A percentile compares a stretch with the other conserved stretches of the same genome.
Evolutionary conservation across 2,113 vertebrate genomes (phyloP).

Genomic region (Datnioides undecimradiatus): DNA sequence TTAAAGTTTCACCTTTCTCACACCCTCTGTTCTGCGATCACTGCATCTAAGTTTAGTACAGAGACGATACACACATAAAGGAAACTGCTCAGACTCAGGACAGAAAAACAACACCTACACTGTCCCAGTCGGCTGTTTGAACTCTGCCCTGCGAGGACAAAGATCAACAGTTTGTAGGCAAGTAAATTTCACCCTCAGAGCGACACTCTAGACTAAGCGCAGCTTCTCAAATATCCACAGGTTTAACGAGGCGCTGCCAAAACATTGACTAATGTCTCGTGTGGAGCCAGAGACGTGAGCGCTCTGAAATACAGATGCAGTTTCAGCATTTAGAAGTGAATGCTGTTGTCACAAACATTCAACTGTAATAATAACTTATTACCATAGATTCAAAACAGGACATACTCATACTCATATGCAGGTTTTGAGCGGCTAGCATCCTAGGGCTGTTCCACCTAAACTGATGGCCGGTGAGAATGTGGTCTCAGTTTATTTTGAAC

Average conservation of each 20-base stretch:
- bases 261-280: conserved; percentile 27
- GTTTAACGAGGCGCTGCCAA: conserved; percentile 26
- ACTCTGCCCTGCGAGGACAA: conserved; percentile 50
- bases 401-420: neutral
- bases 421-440: neutral
- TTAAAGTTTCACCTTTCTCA: conserved; percentile 4
- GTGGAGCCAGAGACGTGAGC: conserved; percentile 8
- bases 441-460: neutral
- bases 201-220: conserved; percentile 1
- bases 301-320: conserved; percentile 10
- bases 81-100: conserved; percentile 21
- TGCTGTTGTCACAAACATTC: neutral
- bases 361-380: neutral
- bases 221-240: conserved; percentile 45
- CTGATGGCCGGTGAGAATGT: neutral
- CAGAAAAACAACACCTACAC: conserved; percentile 27
- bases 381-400: neutral
- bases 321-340: conserved; percentile 4
- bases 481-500: neutral
- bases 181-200: conserved; percentile 48
- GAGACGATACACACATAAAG: neutral
- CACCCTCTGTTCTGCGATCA: neutral
- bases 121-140: conserved; percentile 5
- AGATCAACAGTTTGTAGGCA: conserved; percentile 45
- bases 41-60: neutral